Conservation (phyloP, 2,797 vertebrate species). For the Apogon hyalosoma region DNA sequence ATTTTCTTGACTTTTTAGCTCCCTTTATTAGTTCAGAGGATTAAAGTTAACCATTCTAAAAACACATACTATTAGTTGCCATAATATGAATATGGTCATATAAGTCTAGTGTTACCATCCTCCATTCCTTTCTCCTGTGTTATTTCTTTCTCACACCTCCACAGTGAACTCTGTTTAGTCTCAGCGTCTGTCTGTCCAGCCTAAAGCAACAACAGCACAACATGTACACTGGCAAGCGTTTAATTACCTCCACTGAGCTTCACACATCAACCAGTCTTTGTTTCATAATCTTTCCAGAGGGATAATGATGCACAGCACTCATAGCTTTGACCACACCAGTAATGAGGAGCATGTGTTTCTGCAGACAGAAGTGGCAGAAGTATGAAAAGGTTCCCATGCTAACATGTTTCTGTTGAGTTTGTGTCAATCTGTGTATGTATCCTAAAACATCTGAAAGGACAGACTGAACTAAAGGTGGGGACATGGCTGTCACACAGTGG, state of each 20-base stretch:
- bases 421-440: too few species aligned
- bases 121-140: neutral
- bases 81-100: neutral
- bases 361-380: constrained; percentile 43
- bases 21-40: too few species aligned
- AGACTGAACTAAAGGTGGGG: constrained; percentile 3
- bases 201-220: constrained; percentile 37
- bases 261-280: constrained; percentile 63
- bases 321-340: constrained; percentile 50
- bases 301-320: constrained; percentile 62
- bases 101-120: neutral
- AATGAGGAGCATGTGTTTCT: constrained; percentile 71
- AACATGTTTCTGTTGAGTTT: neutral
- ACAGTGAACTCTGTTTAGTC: neutral
- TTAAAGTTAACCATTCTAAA: neutral
- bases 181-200: constrained; percentile 7
- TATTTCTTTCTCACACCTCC: constrained; percentile 37
- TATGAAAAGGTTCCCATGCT: constrained; percentile 40
- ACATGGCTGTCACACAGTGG: constrained; percentile 1
- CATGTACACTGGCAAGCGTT: constrained; percentile 45
- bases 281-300: constrained; percentile 58
- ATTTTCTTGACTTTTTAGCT: too few species aligned
- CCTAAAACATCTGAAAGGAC: neutral
- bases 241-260: constrained; percentile 61
- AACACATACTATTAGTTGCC: neutral